Evolutionary conservation across 2,797 vertebrate genomes (phyloP), one percentile per base, ranked within the genome.

Genomic region (Numenius phaeopus): DNA sequence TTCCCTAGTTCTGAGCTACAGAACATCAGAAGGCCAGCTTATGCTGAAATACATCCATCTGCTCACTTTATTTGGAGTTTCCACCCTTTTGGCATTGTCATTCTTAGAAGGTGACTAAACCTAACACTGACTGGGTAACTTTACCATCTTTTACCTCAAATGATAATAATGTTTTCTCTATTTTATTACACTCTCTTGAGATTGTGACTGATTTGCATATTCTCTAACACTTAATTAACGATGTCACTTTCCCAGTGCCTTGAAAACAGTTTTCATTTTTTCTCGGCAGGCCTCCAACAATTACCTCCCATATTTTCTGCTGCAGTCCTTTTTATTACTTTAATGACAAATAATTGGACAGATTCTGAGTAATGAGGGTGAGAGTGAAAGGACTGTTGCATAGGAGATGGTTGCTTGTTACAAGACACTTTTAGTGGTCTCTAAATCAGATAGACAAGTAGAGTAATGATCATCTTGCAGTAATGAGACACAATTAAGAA

Each of bases 261-360:
- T 98, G 96, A 98, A 98, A 98, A 98, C 97, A 97, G 98, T 98
- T 98, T 97, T 97, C 94, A 96, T 97, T 98, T 98, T 97, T 97
- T 87, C 90, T 71, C 91, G 93, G 98, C 97, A 98, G 97, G 97
- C 95, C 97, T 98, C 98, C 98, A 98, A 97, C 97, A 97, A 98
- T 98, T 98, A 98, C 98, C 97, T 98, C 98, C 98, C 98, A 98
- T 98, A 98, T 98, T 98, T 98, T 98, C 97, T 98, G 92, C 97
- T 97, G 96, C 97, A 98, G 97, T 98, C 97, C 95, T 98, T 98
- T 98, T 98, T 98, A 98, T 98, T 98, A 98, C 98, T 98, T 98
- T 99, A 99, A 99, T 98, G 98, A 98, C 98, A 98, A 98, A 98
- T 98, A 98, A 99, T 98, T 99, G 98, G 98, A 98, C 98, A 98